Base-by-base conservation (phyloP, 2,113 vertebrate genomes). In the Microcebus murinus region DNA sequence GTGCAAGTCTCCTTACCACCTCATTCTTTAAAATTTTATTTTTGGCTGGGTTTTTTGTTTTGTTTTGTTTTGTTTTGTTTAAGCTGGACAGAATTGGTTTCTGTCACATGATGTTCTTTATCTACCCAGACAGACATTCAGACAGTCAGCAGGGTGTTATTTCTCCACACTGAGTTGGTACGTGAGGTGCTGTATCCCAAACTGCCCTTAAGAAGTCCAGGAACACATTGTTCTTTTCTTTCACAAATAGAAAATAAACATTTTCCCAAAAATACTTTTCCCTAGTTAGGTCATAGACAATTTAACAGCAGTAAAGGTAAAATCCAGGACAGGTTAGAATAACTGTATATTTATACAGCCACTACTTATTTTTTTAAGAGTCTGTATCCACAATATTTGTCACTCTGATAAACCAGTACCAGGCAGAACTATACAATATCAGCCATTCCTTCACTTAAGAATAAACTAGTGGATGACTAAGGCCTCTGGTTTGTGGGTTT, bases 31-130 rank as follows among this genome's bases (percentile, higher is more conserved):
- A 52, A 91, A n/a, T 59, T 79, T 92, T 82, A 74, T 8, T 77
- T 84, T 92, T 86, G n/a, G 36, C 71, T 34, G 5, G 11, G 25
- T 48, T 18, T 25, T 39, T 73, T 63, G 3, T 42, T 45, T 25
- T 39, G 10, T 42, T 55, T 81, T 45, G 45, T 45, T 48, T 48
- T 27, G 45, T 59, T 61, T 63, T 95, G 61, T 82, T 92, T 74
- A 79, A 84, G 20, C 7, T 73, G 63, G 39, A 76, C 10, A 73
- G n/a, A 90, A 67, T 87, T 71, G 42, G 36, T 86, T 86, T 96
- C 34, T 90, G 34, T 87, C 55, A 74, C 20, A 65, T 20, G 23
- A 25, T 17, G 48, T 85, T 57, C 31, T 85, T 91, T 52, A 76
- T 59, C 25, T 81, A 67, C 36, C 20, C 14, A 76, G 42, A 48